Evolutionary conservation across 2,888 invertebrate species (phyloP).

Genomic region (Pseudeuparius sepicola): DNA sequence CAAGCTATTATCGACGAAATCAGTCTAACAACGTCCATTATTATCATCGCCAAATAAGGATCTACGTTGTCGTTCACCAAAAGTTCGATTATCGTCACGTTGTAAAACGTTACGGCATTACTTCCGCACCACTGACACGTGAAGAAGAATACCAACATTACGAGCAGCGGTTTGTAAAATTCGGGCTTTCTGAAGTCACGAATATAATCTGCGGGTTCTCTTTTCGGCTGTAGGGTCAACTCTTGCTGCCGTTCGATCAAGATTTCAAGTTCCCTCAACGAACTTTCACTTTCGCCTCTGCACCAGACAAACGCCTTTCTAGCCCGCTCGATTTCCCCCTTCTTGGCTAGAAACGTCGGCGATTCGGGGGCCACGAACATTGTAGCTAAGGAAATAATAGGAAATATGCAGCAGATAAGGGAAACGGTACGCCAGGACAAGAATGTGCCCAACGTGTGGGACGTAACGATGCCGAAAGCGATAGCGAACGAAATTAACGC

Average conservation of each 20-base stretch:
- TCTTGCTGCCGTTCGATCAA: constrained; percentile 38
- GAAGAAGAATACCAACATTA: constrained; percentile 53
- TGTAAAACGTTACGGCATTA: constrained; percentile 60
- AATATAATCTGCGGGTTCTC: constrained; percentile 7
- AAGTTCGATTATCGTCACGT: constrained; percentile 49
- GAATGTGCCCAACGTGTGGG: constrained; percentile 54
- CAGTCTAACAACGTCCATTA: constrained; percentile 52
- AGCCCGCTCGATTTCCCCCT: constrained; percentile 47
- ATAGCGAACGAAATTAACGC: constrained; percentile 53
- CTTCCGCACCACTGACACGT: constrained; percentile 59
- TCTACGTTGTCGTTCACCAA: constrained; percentile 49
- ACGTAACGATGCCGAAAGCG: constrained; percentile 48
- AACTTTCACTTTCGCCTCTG: constrained; percentile 42
- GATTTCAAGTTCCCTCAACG: constrained; percentile 42
- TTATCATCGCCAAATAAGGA: constrained; percentile 53
- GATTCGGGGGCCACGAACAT: constrained; percentile 52
- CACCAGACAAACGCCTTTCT: constrained; percentile 48
- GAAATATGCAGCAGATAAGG: constrained; percentile 43
- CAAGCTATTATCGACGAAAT: constrained; percentile 52
- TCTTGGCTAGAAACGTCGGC: constrained; percentile 55
- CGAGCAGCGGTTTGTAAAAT: constrained; percentile 48
- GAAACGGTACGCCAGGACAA: constrained; percentile 51
- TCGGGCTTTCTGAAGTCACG: no score
- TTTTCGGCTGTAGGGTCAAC: constrained; percentile 1
- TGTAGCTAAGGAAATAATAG: constrained; percentile 42